phyloP scores from a whole-genome alignment of 1,140 invertebrate species.

The Zaprionus camerounensis region DNA sequence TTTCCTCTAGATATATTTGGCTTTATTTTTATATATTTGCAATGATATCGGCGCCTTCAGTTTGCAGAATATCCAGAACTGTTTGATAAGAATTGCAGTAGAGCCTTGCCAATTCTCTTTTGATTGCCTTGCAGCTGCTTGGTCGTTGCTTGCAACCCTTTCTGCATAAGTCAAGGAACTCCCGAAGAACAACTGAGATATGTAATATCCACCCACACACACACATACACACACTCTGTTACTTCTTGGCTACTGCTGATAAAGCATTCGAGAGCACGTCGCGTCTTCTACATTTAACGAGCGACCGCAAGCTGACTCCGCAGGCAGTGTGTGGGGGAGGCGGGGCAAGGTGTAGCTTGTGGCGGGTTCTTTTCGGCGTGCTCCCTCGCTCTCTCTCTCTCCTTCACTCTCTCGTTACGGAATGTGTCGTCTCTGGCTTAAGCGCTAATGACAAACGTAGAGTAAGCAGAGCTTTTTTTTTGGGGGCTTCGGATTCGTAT shows the following conservation, averaged over 20 bases:
- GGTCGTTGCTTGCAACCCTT: background rate
- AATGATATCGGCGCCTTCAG: background rate
- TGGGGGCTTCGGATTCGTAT: constrained; percentile 17
- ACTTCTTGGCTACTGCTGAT: constrained; percentile 15
- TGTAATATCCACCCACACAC: constrained; percentile 3
- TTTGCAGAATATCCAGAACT: background rate
- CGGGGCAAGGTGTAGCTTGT: background rate
- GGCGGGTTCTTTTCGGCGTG: constrained; percentile 5
- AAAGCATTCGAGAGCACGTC: constrained; percentile 24
- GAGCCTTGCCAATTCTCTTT: background rate
- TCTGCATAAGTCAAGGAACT: background rate
- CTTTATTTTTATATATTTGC: background rate
- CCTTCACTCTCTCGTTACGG: constrained; percentile 18
- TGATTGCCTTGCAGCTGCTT: background rate
- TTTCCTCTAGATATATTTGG: too few relatives aligned
- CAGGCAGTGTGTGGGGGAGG: background rate
- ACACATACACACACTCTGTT: constrained; percentile 12
- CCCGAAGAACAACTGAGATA: background rate
- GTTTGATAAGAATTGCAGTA: background rate
- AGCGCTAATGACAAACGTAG: constrained; percentile 44
- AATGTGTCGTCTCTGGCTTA: constrained; percentile 51
- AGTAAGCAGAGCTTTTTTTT: constrained; percentile 45
- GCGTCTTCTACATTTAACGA: constrained; percentile 12
- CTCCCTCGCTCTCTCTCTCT: background rate
- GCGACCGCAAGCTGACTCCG: constrained; percentile 7